phyloP scores from a whole-genome alignment of 2,113 vertebrate species.

The Orthonyx spaldingii region DNA sequence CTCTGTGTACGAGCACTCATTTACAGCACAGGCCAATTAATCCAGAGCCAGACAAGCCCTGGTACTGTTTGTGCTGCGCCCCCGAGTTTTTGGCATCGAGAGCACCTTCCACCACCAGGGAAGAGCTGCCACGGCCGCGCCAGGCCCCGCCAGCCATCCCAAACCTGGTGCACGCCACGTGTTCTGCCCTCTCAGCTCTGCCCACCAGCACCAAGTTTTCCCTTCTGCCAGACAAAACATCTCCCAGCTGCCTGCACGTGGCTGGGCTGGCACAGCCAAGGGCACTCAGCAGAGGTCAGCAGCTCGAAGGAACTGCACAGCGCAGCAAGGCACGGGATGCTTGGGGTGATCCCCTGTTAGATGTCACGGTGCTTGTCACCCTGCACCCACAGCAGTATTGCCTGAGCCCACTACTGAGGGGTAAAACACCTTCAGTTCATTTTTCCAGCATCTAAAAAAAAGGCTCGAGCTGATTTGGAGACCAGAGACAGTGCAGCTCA shows the following conservation, averaged over 20 bases:
- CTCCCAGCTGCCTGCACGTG: neutral
- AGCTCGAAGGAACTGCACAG: neutral
- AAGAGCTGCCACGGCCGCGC: fast-evolving
- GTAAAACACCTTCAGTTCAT: neutral
- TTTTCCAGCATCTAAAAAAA: neutral
- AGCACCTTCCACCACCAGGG: neutral
- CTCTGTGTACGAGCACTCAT: neutral
- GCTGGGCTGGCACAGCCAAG: neutral
- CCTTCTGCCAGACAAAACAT: slow-evolving; percentile 42
- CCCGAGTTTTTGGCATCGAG: fast-evolving
- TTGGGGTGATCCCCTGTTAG: neutral
- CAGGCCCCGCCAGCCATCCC: neutral
- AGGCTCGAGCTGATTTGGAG: neutral
- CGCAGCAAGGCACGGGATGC: neutral
- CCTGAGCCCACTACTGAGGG: fast-evolving
- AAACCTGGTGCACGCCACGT: fast-evolving
- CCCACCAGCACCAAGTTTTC: neutral
- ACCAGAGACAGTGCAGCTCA: neutral
- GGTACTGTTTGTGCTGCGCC: fast-evolving
- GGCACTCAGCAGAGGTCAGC: slow-evolving; percentile 12
- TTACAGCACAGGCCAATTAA: neutral
- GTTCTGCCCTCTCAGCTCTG: neutral
- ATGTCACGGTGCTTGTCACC: neutral
- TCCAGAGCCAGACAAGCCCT: neutral
- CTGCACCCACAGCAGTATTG: neutral